Evolutionary conservation across 2,888 invertebrate species (phyloP).

Genomic region (Caenorhabditis sp.): DNA sequence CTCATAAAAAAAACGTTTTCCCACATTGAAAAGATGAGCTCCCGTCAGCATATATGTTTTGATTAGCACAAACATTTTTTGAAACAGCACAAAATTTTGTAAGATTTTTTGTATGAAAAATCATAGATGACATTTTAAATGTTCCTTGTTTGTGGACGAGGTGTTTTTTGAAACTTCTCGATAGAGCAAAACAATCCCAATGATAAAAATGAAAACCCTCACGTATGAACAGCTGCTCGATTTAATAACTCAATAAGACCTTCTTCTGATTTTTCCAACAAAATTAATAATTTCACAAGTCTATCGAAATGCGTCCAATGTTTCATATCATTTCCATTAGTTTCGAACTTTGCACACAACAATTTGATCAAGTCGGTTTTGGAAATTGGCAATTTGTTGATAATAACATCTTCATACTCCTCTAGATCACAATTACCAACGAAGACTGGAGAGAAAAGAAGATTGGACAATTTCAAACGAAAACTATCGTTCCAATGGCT

Average conservation of each 20-base stretch:
- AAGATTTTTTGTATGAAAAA: too few species aligned
- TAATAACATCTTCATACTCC: conserved; percentile 23
- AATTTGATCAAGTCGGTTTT: conserved; percentile 15
- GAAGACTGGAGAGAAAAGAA: conserved; percentile 22
- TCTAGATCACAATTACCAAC: conserved; percentile 18
- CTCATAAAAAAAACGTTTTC: too few species aligned
- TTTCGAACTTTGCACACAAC: conserved; percentile 14
- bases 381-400: conserved; percentile 20
- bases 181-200: too few species aligned
- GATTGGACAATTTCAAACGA: conserved; percentile 14
- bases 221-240: not conserved
- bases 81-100: too few species aligned
- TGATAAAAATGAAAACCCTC: too few species aligned
- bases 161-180: too few species aligned
- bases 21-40: too few species aligned
- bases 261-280: not conserved
- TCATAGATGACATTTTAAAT: too few species aligned
- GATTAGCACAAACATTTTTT: too few species aligned
- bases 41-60: too few species aligned
- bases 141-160: too few species aligned
- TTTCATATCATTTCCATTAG: not conserved
- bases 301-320: conserved; percentile 1
- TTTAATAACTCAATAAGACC: not conserved
- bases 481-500: conserved; percentile 18
- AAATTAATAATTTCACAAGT: not conserved